These are phyloP conservation scores for Dryobates pubescens DNA, from an alignment of 2,797 vertebrate species.

Conservation along the genomic window DNA sequence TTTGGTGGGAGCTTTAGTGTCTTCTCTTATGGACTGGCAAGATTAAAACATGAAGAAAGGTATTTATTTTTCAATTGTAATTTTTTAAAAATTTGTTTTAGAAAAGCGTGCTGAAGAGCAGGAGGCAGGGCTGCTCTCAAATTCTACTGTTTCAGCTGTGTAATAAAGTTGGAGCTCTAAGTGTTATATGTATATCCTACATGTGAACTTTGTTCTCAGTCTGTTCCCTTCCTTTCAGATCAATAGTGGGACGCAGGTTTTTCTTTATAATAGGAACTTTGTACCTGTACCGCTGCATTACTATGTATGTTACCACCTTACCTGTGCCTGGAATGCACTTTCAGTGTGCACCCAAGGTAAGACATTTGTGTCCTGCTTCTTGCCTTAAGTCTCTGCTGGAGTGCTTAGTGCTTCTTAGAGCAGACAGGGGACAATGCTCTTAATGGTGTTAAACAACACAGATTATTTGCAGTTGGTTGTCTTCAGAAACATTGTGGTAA, in stretches of 20 bases:
- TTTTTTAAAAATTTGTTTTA: neutral
- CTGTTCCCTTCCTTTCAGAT: conserved; percentile 77
- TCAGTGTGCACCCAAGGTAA: conserved; percentile 97
- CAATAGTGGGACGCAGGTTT: conserved; percentile 92
- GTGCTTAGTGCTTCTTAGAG: neutral
- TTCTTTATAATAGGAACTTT: conserved; percentile 97
- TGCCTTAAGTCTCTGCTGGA: neutral
- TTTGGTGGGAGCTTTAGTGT: neutral
- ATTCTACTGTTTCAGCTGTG: neutral
- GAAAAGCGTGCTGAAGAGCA: neutral
- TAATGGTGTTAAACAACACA: neutral
- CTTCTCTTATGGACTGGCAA: neutral
- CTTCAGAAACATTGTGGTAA: neutral
- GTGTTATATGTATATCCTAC: neutral
- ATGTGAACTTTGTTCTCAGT: neutral
- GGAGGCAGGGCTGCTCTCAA: neutral
- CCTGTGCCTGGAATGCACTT: conserved; percentile 97
- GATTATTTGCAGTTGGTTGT: neutral
- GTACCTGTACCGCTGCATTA: conserved; percentile 96
- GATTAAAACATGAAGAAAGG: neutral
- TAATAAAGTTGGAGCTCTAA: neutral
- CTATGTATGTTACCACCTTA: conserved; percentile 97
- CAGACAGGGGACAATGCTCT: neutral
- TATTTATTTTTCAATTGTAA: too few species aligned
- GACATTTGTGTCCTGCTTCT: neutral